A percentile compares a stretch with the other conserved stretches of the same genome.
These are phyloP conservation scores for Scaptodrosophila lebanonensis DNA, from an alignment of 1,140 invertebrate species.

Conservation along the genomic window DNA sequence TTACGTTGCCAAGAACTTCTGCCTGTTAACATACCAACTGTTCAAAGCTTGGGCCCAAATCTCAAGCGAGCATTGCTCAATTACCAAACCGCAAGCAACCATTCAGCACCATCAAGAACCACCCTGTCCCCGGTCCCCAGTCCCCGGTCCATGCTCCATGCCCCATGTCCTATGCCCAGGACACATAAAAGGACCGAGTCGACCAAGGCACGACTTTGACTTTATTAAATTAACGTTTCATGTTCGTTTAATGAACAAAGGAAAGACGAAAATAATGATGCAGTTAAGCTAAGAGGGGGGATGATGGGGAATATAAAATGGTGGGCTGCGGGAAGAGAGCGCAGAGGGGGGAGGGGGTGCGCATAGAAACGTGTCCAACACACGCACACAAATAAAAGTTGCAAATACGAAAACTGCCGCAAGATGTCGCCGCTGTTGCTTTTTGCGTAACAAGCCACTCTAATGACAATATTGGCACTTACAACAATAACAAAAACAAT, in stretches of 20 bases:
- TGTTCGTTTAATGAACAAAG: conserved; percentile 75
- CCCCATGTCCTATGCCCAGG: not conserved
- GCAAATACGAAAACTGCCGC: conserved; percentile 70
- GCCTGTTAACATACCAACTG: no score
- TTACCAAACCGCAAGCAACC: conserved; percentile 38
- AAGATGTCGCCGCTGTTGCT: conserved; percentile 63
- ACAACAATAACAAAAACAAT: conserved; percentile 61
- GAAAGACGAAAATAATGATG: conserved; percentile 72
- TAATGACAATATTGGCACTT: conserved; percentile 75
- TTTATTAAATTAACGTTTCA: conserved; percentile 76
- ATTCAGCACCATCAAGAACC: no score
- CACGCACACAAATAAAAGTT: conserved; percentile 49
- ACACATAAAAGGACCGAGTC: conserved; percentile 1
- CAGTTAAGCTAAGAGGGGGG: conserved; percentile 27
- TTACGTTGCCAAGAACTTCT: no score
- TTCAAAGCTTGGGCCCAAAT: no score
- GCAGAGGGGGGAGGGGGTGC: not conserved
- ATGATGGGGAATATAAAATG: no score
- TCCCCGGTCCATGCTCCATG: not conserved
- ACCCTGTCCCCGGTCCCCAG: no score
- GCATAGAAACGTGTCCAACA: conserved; percentile 58
- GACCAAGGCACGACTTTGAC: conserved; percentile 45
- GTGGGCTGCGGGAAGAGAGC: conserved; percentile 1
- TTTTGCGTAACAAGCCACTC: conserved; percentile 72
- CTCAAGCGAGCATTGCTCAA: conserved; percentile 32